phyloP scores from a whole-genome alignment of 2,113 vertebrate genomes.

The Leucoraja erinaceus region DNA sequence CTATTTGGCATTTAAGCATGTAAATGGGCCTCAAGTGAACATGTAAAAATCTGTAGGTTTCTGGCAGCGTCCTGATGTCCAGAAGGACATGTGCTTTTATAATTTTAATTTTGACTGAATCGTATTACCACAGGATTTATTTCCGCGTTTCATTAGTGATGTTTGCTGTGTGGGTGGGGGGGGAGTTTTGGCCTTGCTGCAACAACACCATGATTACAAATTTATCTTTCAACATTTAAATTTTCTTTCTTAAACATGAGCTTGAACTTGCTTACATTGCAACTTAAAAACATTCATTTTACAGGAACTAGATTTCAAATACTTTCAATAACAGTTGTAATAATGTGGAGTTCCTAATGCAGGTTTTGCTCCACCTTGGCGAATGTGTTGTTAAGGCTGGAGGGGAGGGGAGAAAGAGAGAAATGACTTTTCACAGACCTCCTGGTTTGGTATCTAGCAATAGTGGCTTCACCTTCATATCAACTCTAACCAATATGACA shows the following conservation, averaged over 20 bases:
- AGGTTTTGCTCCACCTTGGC: background rate
- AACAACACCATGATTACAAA: too few species aligned
- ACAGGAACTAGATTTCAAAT: background rate
- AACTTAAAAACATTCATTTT: background rate
- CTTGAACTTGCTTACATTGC: background rate
- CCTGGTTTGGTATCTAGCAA: background rate
- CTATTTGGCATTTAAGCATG: conserved; percentile 8
- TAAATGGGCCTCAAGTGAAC: background rate
- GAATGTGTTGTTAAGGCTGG: background rate
- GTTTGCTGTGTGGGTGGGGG: too few species aligned
- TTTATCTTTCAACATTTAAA: background rate
- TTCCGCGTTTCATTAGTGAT: background rate
- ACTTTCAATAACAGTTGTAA: background rate
- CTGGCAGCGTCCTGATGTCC: background rate
- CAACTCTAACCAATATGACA: background rate
- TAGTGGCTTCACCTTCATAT: background rate
- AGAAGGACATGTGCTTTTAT: background rate
- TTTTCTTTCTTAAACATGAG: background rate
- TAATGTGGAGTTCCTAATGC: background rate
- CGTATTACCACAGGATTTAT: background rate
- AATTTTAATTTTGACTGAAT: background rate
- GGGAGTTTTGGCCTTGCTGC: background rate
- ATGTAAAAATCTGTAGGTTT: background rate
- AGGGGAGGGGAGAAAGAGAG: background rate
- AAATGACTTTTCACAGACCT: background rate